Percentiles rank a stretch among this genome's conserved stretches.
phyloP scores from a whole-genome alignment of 2,797 vertebrate genomes.

The Megalops cyprinoides region DNA sequence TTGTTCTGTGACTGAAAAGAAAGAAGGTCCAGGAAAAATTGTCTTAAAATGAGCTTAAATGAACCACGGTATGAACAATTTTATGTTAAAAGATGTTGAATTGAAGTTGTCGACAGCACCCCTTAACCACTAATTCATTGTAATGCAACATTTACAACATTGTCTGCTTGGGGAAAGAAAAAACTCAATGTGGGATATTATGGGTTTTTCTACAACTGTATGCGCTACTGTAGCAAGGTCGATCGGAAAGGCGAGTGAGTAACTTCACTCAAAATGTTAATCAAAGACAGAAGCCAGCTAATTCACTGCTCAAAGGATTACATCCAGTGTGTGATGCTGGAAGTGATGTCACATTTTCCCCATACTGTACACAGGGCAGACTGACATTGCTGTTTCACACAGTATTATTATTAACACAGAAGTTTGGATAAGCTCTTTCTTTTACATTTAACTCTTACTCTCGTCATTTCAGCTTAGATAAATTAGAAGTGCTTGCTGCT shows the following conservation, averaged over 20 bases:
- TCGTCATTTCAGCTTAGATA: slow-evolving; percentile 3
- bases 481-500: slow-evolving; percentile 7
- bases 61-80: too few species aligned
- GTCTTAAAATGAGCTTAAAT: too few species aligned
- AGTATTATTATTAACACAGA: neutral
- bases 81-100: too few species aligned
- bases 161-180: neutral
- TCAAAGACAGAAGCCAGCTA: neutral
- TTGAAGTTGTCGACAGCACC: neutral
- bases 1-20: too few species aligned
- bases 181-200: neutral
- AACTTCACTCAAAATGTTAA: neutral
- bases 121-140: neutral
- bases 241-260: neutral
- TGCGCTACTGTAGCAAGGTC: too few species aligned
- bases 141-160: neutral
- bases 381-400: neutral
- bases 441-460: neutral
- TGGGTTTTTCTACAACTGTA: too few species aligned
- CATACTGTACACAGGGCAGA: neutral
- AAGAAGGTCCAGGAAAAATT: too few species aligned
- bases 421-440: neutral
- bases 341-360: neutral
- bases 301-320: neutral
- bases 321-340: neutral